Percentiles rank a stretch among this genome's conserved stretches.
These are phyloP conservation scores for Alca torda DNA, from an alignment of 2,797 vertebrate genomes.

Conservation along the genomic window DNA sequence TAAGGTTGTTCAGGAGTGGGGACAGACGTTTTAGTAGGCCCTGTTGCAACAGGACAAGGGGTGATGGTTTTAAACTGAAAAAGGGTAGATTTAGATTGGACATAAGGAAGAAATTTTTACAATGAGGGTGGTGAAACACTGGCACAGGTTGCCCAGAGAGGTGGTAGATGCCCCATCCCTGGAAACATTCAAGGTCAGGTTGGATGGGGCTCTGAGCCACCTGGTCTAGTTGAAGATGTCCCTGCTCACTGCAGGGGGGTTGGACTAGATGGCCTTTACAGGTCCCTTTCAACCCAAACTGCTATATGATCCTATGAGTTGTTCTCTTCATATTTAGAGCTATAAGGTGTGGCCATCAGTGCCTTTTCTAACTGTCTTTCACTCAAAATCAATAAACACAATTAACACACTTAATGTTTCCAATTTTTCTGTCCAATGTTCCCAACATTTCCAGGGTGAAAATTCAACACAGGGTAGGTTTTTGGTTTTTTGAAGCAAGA, in stretches of 20 bases:
- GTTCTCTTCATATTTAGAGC: background rate
- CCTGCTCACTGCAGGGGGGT: background rate
- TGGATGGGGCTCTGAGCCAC: background rate
- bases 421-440: background rate
- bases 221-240: background rate
- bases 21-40: too few relatives aligned
- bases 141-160: background rate
- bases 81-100: background rate
- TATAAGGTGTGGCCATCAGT: fast-evolving
- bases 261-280: background rate
- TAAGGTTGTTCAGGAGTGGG: background rate
- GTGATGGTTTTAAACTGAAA: background rate
- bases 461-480: background rate
- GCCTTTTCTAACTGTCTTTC: background rate
- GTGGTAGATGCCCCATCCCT: background rate
- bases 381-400: background rate
- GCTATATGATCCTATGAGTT: background rate
- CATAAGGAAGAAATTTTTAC: background rate
- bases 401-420: background rate
- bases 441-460: background rate
- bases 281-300: background rate
- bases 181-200: background rate
- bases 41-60: background rate
- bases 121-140: background rate
- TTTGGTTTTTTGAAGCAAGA: background rate